phyloP scores from a whole-genome alignment of 2,888 invertebrate genomes.

The Allygus modestus region DNA sequence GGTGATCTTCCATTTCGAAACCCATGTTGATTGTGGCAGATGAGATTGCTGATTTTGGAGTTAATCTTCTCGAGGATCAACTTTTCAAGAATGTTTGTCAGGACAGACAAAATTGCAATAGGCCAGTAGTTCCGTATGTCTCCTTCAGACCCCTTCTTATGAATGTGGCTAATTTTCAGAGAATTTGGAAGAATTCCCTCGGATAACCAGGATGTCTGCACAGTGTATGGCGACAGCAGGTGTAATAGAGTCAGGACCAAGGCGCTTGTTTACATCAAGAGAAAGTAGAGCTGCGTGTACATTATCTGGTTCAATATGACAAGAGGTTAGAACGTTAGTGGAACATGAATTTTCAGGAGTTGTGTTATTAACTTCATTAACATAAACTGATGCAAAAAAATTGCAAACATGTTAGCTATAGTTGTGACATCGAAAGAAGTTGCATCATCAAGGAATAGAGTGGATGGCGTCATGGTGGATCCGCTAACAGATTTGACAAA shows the following conservation, averaged over 20 bases:
- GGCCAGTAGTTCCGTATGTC: background rate
- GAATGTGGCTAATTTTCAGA: slow-evolving; percentile 16
- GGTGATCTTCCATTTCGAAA: background rate
- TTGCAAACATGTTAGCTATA: background rate
- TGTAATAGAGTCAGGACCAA: slow-evolving; percentile 23
- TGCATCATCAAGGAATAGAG: background rate
- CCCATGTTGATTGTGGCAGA: background rate
- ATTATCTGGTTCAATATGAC: background rate
- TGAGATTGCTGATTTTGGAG: background rate
- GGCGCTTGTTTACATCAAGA: slow-evolving; percentile 17
- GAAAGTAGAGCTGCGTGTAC: background rate
- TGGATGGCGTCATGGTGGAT: background rate
- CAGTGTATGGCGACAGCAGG: slow-evolving; percentile 19
- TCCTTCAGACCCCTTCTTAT: background rate
- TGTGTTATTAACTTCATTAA: background rate
- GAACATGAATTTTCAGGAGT: background rate
- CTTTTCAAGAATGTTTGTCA: slow-evolving; percentile 5
- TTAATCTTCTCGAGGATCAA: background rate
- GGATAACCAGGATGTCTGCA: background rate
- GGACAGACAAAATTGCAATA: slow-evolving; percentile 8
- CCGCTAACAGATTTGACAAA: background rate
- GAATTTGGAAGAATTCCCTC: background rate
- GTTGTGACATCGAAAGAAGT: background rate
- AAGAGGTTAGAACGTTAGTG: background rate
- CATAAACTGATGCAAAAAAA: slow-evolving; percentile 2